A percentile compares a stretch with the other conserved stretches of the same genome.
These are phyloP conservation scores for Agonopterix arenella DNA, from an alignment of 2,888 invertebrate genomes.

Conservation along the genomic window DNA sequence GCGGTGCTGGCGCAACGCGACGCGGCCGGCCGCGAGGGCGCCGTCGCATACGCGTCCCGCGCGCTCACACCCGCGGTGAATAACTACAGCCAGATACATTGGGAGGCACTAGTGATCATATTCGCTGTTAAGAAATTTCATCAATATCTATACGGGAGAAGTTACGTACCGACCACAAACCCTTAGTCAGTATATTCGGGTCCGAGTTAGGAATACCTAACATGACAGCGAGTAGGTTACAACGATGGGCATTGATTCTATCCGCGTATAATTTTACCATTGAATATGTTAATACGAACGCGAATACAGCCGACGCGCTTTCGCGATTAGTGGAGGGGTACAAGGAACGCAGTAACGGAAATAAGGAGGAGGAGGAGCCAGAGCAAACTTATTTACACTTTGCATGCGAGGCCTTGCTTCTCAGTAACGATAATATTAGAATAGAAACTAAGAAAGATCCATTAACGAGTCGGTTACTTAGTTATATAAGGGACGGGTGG, in stretches of 20 bases:
- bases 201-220: conserved; percentile 4
- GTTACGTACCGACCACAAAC: conserved; percentile 3
- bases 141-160: conserved; percentile 11
- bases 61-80: conserved; percentile 9
- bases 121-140: conserved; percentile 11
- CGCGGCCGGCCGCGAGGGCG: conserved; percentile 4
- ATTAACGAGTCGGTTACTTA: not conserved
- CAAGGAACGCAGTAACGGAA: not conserved
- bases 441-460: not conserved
- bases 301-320: not conserved
- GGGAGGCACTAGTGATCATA: conserved; percentile 13
- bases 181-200: conserved; percentile 7
- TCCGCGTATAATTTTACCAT: conserved; percentile 5
- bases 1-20: not conserved
- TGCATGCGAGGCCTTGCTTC: not conserved
- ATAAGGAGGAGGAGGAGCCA: not conserved
- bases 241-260: conserved; percentile 10
- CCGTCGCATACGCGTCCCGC: conserved; percentile 11
- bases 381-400: conserved; percentile 6
- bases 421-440: not conserved
- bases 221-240: conserved; percentile 8
- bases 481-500: not conserved
- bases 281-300: conserved; percentile 5
- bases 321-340: not conserved
- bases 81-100: conserved; percentile 13